Percentiles rank a stretch among this genome's conserved stretches.
Conservation (phyloP, 2,113 vertebrate genomes). For the Charadrius vociferus region DNA sequence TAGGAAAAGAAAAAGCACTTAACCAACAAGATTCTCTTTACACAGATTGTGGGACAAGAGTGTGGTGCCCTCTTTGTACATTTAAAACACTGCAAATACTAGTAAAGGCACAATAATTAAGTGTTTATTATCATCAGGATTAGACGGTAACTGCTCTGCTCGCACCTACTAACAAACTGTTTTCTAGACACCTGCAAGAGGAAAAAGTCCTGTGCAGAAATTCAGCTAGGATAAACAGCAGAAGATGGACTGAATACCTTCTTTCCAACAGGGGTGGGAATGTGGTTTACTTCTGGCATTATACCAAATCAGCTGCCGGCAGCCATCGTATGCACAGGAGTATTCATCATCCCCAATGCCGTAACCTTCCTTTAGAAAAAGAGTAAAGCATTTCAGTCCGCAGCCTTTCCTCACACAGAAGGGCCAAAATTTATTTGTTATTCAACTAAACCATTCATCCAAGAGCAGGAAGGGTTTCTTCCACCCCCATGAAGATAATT, state of each 20-base stretch:
- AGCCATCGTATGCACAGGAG: slow-evolving; percentile 97
- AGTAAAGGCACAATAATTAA: not conserved
- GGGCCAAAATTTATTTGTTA: not conserved
- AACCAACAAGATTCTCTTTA: not conserved
- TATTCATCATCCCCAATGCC: slow-evolving; percentile 98
- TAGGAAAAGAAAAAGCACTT: not conserved
- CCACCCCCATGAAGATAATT: rapidly evolving
- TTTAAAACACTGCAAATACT: not conserved
- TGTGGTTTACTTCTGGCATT: slow-evolving; percentile 99
- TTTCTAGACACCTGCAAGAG: not conserved
- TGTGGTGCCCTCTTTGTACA: not conserved
- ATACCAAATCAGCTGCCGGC: slow-evolving; percentile 99
- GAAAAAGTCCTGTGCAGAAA: not conserved
- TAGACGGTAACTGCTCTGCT: not conserved
- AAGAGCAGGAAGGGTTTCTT: not conserved
- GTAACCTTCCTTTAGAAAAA: slow-evolving; percentile 89
- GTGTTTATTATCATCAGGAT: not conserved
- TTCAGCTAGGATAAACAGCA: not conserved
- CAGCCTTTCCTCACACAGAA: not conserved
- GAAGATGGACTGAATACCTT: slow-evolving; percentile 79
- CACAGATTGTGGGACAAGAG: not conserved
- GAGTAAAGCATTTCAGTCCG: not conserved
- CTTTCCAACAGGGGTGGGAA: slow-evolving; percentile 96
- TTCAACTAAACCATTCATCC: not conserved
- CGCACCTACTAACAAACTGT: not conserved